phyloP scores from a whole-genome alignment of 2,113 vertebrate genomes.

The Apodemus speciosus region DNA sequence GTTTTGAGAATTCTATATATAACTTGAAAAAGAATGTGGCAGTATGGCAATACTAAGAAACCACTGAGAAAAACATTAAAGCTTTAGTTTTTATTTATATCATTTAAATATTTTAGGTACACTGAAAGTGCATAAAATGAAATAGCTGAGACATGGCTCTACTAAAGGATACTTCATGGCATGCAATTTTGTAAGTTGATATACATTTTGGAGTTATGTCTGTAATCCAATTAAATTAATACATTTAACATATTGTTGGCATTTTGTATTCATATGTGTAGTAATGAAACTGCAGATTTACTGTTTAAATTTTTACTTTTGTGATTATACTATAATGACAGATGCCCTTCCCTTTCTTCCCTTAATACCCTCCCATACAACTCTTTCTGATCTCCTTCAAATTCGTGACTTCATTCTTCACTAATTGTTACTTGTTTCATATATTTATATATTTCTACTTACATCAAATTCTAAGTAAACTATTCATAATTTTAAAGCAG shows the following conservation, averaged over 20 bases:
- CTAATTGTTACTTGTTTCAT: neutral
- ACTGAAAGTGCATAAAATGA: neutral
- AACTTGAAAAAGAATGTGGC: neutral
- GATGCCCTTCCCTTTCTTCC: neutral
- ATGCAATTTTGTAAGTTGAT: neutral
- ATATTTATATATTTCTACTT: neutral
- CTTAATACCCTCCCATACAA: neutral
- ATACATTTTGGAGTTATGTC: neutral
- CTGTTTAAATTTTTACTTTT: neutral
- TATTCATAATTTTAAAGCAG: neutral
- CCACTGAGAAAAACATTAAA: neutral
- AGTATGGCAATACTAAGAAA: neutral
- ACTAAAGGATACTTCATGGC: neutral
- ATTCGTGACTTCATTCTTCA: neutral
- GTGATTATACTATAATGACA: neutral
- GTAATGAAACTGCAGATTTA: neutral
- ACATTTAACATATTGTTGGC: neutral
- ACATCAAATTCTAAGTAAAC: neutral
- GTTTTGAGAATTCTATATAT: neutral
- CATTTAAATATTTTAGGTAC: neutral
- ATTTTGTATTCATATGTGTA: neutral
- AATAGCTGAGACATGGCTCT: neutral
- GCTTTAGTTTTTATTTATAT: neutral
- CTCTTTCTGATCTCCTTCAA: neutral
- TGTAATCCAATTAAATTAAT: neutral